phyloP scores from a whole-genome alignment of 2,888 invertebrate genomes.

The Prosopocoilus inquinatus region DNA sequence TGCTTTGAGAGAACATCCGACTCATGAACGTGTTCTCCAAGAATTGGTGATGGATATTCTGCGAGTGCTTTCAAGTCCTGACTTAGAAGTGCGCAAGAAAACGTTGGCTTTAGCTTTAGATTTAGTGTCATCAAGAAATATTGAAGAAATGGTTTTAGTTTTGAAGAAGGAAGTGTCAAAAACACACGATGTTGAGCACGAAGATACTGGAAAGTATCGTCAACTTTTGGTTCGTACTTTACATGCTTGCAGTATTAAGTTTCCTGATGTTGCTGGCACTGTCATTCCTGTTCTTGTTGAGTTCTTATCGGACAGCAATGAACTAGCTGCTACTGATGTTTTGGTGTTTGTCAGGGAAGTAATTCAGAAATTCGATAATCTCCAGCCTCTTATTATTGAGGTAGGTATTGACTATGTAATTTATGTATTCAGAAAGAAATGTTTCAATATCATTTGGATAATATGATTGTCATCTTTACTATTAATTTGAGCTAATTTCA shows the following conservation, averaged over 20 bases:
- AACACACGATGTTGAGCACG: slow-evolving; percentile 83
- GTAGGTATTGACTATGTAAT: slow-evolving; percentile 47
- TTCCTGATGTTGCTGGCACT: slow-evolving; percentile 90
- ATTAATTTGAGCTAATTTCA: too few relatives aligned
- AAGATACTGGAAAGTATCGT: slow-evolving; percentile 93
- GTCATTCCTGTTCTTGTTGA: slow-evolving; percentile 95
- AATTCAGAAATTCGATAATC: slow-evolving; percentile 85
- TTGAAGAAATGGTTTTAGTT: slow-evolving; percentile 92
- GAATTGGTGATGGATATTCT: slow-evolving; percentile 97
- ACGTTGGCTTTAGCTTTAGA: slow-evolving; percentile 69
- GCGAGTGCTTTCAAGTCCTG: slow-evolving; percentile 87
- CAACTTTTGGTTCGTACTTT: slow-evolving; percentile 93
- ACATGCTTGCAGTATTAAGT: slow-evolving; percentile 91
- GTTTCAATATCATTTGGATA: too few relatives aligned
- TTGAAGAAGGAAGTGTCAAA: slow-evolving; percentile 91
- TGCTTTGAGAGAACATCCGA: slow-evolving; percentile 78
- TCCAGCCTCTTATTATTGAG: slow-evolving; percentile 80
- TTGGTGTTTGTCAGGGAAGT: slow-evolving; percentile 93
- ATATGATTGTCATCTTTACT: too few relatives aligned
- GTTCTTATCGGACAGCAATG: slow-evolving; percentile 85
- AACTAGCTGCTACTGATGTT: slow-evolving; percentile 90
- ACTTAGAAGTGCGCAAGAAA: slow-evolving; percentile 77
- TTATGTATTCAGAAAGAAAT: too few relatives aligned
- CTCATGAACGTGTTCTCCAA: slow-evolving; percentile 81
- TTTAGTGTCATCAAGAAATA: slow-evolving; percentile 86